Base-by-base conservation (phyloP, 2,888 invertebrate genomes). In the Scelioninae gen. 1 region DNA sequence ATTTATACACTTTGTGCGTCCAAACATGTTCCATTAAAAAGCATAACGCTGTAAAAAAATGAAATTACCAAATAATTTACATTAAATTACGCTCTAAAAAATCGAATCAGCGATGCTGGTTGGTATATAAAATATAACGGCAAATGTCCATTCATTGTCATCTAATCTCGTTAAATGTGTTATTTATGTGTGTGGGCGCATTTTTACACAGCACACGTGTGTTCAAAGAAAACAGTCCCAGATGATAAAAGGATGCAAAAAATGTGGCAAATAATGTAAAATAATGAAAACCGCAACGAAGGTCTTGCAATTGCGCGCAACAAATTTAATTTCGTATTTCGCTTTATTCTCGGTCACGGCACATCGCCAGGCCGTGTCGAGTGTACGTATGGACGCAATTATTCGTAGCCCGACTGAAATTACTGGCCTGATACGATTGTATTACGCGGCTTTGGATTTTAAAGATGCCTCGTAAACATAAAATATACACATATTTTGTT, bases 321-420 rank as follows among this genome's bases (percentile, higher is more conserved):
- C 82, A 82, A 82, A 82, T 82, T 82, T 81, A 75, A 81, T 81
- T 81, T 81, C 81, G 76, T 71, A 76, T 81, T 81, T 62, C 81
- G 81, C 81, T 75, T 75, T 76, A 81, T 81, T 76, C 75, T 81
- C 71, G 81, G 81, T 81, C 81, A 81, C 75, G 71, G 81, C 81
- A 76, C 75, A 81, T 76, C 71, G 75, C 81, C 81, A 76, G 71
- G 60, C 75, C 55, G 58, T 62, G 63, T 68, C 75, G 69, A 63
- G 75, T 81, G 65, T 76, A 69, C 34, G 75, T 81, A 81, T 81
- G 81, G 58, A 76, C 71, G 81, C 71, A 81, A 81, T 81, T 81
- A 81, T 81, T 81, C 75, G 75, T 69, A 71, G 69, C 53, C 58
- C 69, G 75, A 81, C 81, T 76, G 65, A 69, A 81, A 81, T 81